Evolutionary conservation across 2,888 invertebrate species (phyloP).

Genomic region (Augiades crinisus): DNA sequence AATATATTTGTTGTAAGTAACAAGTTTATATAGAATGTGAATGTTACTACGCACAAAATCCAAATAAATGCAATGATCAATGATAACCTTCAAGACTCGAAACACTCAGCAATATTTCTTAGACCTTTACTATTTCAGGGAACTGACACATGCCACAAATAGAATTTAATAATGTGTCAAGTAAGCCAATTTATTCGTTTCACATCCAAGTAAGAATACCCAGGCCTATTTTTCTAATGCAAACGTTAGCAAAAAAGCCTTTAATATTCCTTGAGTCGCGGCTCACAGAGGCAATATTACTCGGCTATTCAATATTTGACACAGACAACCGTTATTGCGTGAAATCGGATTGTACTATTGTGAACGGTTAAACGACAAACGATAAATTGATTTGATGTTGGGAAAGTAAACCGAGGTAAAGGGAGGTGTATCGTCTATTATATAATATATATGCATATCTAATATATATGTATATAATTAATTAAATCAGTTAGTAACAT

Average conservation of each 20-base stretch:
- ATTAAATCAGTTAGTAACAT: too few species aligned
- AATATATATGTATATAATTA: too few species aligned
- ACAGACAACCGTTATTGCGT: neutral
- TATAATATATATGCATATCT: too few species aligned
- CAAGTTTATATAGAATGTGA: too few species aligned
- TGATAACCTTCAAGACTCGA: too few species aligned
- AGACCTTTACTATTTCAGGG: neutral
- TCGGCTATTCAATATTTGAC: neutral
- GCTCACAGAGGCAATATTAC: neutral
- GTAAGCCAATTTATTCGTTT: neutral
- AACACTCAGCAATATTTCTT: too few species aligned
- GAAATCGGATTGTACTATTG: neutral
- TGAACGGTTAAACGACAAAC: neutral
- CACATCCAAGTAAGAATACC: neutral
- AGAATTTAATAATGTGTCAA: neutral
- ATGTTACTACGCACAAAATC: too few species aligned
- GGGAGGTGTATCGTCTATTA: too few species aligned
- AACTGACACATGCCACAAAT: neutral
- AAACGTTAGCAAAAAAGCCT: neutral
- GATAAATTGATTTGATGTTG: too few species aligned
- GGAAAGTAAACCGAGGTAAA: too few species aligned
- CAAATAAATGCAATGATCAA: too few species aligned
- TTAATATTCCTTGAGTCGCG: conserved; percentile 3
- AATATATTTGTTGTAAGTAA: too few species aligned
- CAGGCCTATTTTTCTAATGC: neutral